Percentiles rank a stretch among this genome's conserved stretches.
Conservation (phyloP, 2,797 vertebrate genomes). For the Crenuchus spilurus region DNA sequence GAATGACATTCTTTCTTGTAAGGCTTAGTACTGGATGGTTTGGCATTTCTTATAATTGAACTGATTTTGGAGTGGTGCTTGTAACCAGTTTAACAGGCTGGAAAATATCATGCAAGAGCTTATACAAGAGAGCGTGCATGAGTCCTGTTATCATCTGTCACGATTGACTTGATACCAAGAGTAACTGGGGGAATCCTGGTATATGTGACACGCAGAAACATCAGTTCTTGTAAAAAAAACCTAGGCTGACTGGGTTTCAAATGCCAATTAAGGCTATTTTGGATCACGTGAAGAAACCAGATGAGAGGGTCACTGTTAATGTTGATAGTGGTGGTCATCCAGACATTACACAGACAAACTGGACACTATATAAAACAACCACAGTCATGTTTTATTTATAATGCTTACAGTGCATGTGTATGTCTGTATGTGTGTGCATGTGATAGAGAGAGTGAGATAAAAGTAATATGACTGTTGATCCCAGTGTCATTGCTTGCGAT, state of each 20-base stretch:
- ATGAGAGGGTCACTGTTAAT: background rate
- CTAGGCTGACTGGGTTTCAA: no score
- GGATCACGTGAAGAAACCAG: no score
- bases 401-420: background rate
- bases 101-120: background rate
- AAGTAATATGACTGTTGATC: slow-evolving; percentile 25
- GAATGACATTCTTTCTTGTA: background rate
- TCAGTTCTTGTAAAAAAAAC: no score
- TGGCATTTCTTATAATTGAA: background rate
- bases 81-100: background rate
- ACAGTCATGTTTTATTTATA: background rate
- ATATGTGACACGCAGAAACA: no score
- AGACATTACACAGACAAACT: background rate
- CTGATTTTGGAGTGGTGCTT: background rate
- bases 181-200: no score
- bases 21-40: background rate
- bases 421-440: slow-evolving; percentile 9
- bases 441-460: slow-evolving; percentile 1
- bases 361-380: background rate
- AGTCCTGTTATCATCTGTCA: no score
- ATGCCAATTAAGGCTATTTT: no score
- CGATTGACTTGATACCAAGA: no score
- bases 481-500: slow-evolving; percentile 58
- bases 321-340: background rate
- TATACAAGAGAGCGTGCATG: background rate